A percentile compares a stretch with the other conserved stretches of the same genome.
phyloP scores from a whole-genome alignment of 1,140 invertebrate genomes.

The Drosophila jambulina region DNA sequence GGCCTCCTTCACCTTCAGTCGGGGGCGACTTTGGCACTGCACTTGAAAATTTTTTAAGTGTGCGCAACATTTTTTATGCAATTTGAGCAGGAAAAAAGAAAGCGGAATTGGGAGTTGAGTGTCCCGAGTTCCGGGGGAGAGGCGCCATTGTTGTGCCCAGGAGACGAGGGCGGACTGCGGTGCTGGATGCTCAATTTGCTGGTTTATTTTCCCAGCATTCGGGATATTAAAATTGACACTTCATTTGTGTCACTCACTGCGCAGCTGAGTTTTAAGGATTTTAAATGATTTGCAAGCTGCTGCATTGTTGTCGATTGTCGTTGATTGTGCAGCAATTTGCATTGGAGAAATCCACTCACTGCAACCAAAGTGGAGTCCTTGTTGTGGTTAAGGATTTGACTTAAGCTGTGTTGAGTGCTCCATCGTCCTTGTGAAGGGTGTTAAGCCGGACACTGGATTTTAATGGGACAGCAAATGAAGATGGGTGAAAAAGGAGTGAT shows the following conservation, averaged over 20 bases:
- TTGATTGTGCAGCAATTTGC: conserved; percentile 39
- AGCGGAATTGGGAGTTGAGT: conserved; percentile 2
- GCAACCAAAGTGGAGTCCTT: conserved; percentile 33
- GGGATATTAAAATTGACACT: conserved; percentile 69
- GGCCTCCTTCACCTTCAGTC: neutral
- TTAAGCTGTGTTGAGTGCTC: conserved; percentile 24
- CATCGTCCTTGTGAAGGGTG: neutral
- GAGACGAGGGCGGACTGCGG: conserved; percentile 11
- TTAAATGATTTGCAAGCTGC: conserved; percentile 37
- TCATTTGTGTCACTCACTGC: conserved; percentile 55
- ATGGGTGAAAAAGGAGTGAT: too few relatives aligned
- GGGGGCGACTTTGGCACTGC: conserved; percentile 51
- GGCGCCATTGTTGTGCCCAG: conserved; percentile 31
- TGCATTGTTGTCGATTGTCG: conserved; percentile 23
- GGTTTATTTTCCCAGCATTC: conserved; percentile 38
- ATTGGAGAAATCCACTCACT: conserved; percentile 22
- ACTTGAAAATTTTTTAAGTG: conserved; percentile 75
- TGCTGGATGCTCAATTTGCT: conserved; percentile 60
- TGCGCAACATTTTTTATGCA: conserved; percentile 71
- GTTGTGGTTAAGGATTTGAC: conserved; percentile 41
- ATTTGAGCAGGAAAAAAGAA: conserved; percentile 47
- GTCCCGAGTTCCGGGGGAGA: neutral
- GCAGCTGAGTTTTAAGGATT: conserved; percentile 32
- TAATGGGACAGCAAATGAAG: neutral
- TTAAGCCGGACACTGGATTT: neutral